Evolutionary conservation across 2,113 vertebrate genomes (phyloP).

Genomic region (Pachycephala philippinensis): DNA sequence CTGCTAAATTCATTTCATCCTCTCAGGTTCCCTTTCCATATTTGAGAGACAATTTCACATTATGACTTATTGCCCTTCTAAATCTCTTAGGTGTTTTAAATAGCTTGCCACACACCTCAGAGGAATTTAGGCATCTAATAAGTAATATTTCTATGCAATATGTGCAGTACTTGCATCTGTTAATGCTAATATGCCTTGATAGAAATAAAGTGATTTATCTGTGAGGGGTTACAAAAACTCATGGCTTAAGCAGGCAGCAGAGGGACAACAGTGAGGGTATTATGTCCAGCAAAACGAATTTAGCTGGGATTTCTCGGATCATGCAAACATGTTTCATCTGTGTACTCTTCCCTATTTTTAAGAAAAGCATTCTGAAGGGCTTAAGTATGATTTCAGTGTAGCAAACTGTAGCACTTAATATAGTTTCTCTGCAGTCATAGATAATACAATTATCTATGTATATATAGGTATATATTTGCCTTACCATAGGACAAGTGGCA

Average conservation of each 20-base stretch:
- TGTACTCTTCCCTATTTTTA: background rate
- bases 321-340: background rate
- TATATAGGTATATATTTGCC: background rate
- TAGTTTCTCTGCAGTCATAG: background rate
- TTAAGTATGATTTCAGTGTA: background rate
- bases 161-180: background rate
- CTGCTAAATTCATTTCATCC: background rate
- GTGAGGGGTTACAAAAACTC: background rate
- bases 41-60: background rate
- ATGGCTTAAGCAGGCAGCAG: background rate
- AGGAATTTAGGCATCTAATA: background rate
- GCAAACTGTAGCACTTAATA: background rate
- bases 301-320: background rate
- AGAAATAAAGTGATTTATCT: background rate
- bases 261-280: background rate
- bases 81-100: background rate
- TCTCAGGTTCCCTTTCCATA: background rate
- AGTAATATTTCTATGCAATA: background rate
- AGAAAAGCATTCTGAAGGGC: background rate
- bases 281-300: background rate
- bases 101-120: background rate
- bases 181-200: background rate
- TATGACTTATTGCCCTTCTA: background rate
- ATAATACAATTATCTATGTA: background rate
- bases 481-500: conserved; percentile 90